These are phyloP conservation scores for Latrodectus geometricus DNA, from an alignment of 1,140 invertebrate species.

Conservation along the genomic window DNA sequence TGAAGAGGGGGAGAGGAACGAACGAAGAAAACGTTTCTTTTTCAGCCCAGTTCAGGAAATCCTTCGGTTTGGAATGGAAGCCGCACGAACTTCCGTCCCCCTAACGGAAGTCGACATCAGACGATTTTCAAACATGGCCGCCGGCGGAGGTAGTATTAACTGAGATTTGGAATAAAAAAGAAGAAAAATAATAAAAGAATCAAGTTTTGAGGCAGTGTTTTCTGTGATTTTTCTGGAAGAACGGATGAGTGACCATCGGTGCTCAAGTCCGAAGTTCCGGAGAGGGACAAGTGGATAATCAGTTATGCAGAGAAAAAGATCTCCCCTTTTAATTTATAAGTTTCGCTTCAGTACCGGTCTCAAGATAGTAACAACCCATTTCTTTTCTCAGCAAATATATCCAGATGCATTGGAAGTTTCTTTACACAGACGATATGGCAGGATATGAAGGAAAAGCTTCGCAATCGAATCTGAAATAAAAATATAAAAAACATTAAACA, in stretches of 20 bases:
- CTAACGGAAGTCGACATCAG: slow-evolving; percentile 27
- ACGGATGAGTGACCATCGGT: background rate
- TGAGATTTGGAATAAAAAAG: background rate
- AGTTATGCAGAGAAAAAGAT: background rate
- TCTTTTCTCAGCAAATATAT: too few relatives aligned
- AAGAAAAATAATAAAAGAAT: slow-evolving; percentile 1
- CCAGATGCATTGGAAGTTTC: too few relatives aligned
- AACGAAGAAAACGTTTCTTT: slow-evolving; percentile 4
- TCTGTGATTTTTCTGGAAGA: slow-evolving; percentile 9
- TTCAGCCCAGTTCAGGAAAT: slow-evolving; percentile 45
- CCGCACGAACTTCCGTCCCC: slow-evolving; percentile 48
- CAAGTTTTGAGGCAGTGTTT: background rate
- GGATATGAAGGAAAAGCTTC: too few relatives aligned
- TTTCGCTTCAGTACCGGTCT: background rate
- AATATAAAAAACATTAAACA: too few relatives aligned
- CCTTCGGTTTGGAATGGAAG: slow-evolving; percentile 41
- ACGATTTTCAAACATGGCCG: slow-evolving; percentile 35
- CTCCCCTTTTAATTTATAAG: background rate
- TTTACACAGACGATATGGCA: too few relatives aligned
- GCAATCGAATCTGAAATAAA: too few relatives aligned
- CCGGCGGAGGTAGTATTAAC: background rate
- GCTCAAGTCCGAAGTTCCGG: slow-evolving; percentile 2
- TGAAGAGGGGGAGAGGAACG: slow-evolving; percentile 5
- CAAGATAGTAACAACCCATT: background rate
- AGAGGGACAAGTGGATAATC: background rate